Evolutionary conservation across 2,113 vertebrate species (phyloP), one percentile per base, ranked within the genome.

Genomic region (Dipodomys stephensi): DNA sequence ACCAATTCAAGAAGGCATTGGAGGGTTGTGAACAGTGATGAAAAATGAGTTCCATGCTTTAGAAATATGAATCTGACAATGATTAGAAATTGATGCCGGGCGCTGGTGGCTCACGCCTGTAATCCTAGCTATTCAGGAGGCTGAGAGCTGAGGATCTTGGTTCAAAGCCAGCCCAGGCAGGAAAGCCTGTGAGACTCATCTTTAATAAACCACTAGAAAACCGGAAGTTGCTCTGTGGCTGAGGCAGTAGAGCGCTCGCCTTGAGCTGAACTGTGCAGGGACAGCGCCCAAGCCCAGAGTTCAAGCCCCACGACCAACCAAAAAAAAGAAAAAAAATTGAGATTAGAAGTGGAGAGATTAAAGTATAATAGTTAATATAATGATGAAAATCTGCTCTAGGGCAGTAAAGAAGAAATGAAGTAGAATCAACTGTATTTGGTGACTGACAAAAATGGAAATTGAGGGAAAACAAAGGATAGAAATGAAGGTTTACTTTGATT

Each of bases 11-110:
- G 62, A 81, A 62, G 65, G 88, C 65, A 53, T 2, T 68, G 49
- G 64, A 88, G 35, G 6, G 27, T 69, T 93, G 83, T 89, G 72
- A 91, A 65, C 46, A 93, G 76, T 32, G 27, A 88, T 44, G 67
- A 85, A 49, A 81, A 86, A 39, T 74, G 30, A 68, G 28, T 53
- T 44, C 91, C 32, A 28, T 84, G 71, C 19, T 89, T 87, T 81
- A 67, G 78, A n/a, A 53, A 73, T 90, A 25, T 69, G 77, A 91
- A 35, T 83, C 64, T 89, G 81, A 7, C 16, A 83, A 3, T 84
- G 30, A 57, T 92, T 79, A 72, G 53, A 83, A 83, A 78, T 39
- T 39, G 39, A 39, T 6, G 3, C 39, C 39, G 39, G 39, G 39
- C 39, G 39, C 39, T 39, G 39, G 39, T 39, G 39, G 39, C 39